Evolutionary conservation across 2,888 invertebrate species (phyloP), one percentile per base, ranked within the genome.

Genomic region (Trissolcus japonicus): DNA sequence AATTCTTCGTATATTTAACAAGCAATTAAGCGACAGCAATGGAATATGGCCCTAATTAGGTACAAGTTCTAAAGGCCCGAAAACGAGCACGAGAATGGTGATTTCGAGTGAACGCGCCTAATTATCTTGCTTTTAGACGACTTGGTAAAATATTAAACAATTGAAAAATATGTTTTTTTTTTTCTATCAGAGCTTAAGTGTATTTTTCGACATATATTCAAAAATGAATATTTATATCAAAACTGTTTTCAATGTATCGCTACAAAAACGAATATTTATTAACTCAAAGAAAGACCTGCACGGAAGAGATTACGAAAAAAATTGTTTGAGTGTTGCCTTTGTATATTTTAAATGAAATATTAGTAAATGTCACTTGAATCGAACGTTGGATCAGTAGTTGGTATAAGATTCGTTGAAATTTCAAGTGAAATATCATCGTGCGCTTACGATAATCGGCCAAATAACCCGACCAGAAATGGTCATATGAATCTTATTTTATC

Each of bases 401-500:
- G 9, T 35, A 40, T 17, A 43, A 71, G 46, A 69, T 71, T 71
- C 71, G 69, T 71, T 53, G 62, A 54, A 62, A 57, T 50, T 60
- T 60, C n/a, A 54, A 67, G 35, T 72, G 65, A 76, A 62, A 67
- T 62, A 67, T 59, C 17, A 46, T 2, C n/a, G 50, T 19, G 40
- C 66, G 66, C 35, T 76, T 35, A 66, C 71, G 67, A 76, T 71
- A 71, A 76, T 71, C 76, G 67, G 71, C 29, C 71, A 54, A 66
- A 71, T 76, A 76, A 66, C 62, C 66, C 62, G 51, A 67, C 61
- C 53, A 57, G 71, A 71, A 76, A 76, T 67, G 71, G 57, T 76
- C 76, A 60, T 67, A 76, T 76, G 76, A 76, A 76, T 76, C 71
- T 71, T 66, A 66, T 76, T 76, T 76, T 76, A 71, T 76, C 66